Evolutionary conservation across 2,797 vertebrate species (phyloP), one percentile per base, ranked within the genome.

Genomic region (Diglossa cyanea): DNA sequence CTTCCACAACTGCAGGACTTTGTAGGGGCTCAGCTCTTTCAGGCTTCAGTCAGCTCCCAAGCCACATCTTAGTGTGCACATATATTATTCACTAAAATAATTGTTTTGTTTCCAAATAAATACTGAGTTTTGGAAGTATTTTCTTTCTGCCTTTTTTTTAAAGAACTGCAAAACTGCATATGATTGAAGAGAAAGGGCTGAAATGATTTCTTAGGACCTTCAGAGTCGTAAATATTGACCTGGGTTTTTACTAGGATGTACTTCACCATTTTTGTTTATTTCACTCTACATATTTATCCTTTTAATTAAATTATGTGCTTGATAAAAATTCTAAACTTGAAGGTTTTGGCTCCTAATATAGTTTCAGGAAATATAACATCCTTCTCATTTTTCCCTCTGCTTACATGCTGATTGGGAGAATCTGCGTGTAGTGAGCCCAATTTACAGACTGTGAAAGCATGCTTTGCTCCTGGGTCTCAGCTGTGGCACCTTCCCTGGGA

Each of bases 371-470:
- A 70, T 66, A 37, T 35, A 53, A 23, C 51, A 78, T 95, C 48
- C 1, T 4, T 39, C 55, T 58, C 58, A 75, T 25, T 84, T 81
- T 58, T 30, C 62, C 47, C 48, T 75, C 51, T 48, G 44, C n/a
- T 30, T 39, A 20, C 61, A 9, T 33, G 40, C 62, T 73, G 79
- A 40, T 58, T 35, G n/a, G 33, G 50, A 77, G 11, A 54, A 9
- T 40, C 9, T 0, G 4, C 0, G 0, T 39, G 33, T 3, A 9
- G 55, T 53, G 60, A 45, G 35, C 48, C 3, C 0, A 0, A 13
- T 73, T 86, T 75, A 42, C 1, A 1, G 79, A 9, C 40, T 48
- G 6, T 48, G 62, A 86, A 78, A 57, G 31, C 17, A 31, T 0
- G 1, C 11, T 42, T 74, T 5, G 1, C 28, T 88, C 72, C n/a